These are phyloP conservation scores for Conomelus anceps DNA, from an alignment of 2,888 invertebrate genomes.

Conservation along the genomic window DNA sequence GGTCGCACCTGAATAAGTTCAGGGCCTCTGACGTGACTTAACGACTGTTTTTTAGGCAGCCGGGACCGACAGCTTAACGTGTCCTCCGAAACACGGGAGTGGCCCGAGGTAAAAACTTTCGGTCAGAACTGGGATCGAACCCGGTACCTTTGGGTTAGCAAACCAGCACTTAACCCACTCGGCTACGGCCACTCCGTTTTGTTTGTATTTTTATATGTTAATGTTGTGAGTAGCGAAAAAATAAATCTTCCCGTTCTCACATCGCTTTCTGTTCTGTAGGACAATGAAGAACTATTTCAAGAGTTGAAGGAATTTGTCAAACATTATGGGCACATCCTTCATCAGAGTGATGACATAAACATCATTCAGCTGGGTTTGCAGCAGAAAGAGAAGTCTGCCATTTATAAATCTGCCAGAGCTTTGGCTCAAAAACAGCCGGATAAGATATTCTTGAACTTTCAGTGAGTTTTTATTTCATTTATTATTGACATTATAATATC, in stretches of 20 bases:
- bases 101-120: too few species aligned
- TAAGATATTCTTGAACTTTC: background rate
- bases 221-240: background rate
- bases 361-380: background rate
- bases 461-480: background rate
- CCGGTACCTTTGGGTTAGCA: too few species aligned
- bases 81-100: too few species aligned
- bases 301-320: background rate
- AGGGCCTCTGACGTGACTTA: too few species aligned
- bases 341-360: background rate
- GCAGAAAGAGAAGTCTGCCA: background rate
- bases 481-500: background rate
- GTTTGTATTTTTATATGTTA: background rate
- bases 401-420: background rate
- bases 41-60: too few species aligned
- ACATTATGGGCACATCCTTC: background rate
- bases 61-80: too few species aligned
- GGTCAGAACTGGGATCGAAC: too few species aligned
- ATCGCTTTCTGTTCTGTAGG: background rate
- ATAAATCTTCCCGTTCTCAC: background rate
- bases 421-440: background rate
- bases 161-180: too few species aligned
- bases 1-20: too few species aligned
- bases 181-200: too few species aligned
- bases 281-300: background rate